Conservation (phyloP, 2,113 vertebrate genomes). For the Cebus imitator region DNA sequence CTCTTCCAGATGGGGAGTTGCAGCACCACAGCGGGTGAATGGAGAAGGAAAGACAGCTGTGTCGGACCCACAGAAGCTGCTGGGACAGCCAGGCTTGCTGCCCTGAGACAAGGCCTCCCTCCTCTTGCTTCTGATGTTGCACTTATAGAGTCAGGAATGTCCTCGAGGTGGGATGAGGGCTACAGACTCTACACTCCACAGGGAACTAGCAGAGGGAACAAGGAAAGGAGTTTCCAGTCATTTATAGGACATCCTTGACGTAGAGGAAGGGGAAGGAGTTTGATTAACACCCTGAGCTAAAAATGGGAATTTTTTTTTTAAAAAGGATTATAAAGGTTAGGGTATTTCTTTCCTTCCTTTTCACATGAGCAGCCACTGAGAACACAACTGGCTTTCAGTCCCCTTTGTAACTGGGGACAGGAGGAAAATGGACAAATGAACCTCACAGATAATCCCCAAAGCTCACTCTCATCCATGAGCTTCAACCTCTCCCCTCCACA, state of each 20-base stretch:
- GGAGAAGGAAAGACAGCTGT: neutral
- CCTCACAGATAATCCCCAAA: neutral
- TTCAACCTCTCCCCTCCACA: neutral
- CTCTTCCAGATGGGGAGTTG: neutral
- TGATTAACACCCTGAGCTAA: neutral
- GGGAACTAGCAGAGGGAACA: neutral
- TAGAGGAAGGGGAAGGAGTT: constrained; percentile 4
- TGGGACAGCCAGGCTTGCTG: neutral
- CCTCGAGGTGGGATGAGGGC: neutral
- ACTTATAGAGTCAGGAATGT: neutral
- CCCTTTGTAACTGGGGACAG: neutral
- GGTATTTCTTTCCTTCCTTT: neutral
- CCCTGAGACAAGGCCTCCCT: neutral
- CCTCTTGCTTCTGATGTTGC: neutral
- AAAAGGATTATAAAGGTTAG: neutral
- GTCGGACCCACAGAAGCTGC: rapidly evolving
- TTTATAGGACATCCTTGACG: constrained; percentile 26
- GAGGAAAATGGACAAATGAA: neutral
- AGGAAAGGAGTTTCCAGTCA: neutral
- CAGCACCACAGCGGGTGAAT: rapidly evolving
- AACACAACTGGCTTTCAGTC: neutral
- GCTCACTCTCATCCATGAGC: neutral
- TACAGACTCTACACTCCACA: neutral
- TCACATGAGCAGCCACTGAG: neutral
- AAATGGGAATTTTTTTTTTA: neutral